phyloP scores from a whole-genome alignment of 2,888 invertebrate genomes.

The Rhagonycha lutea region DNA sequence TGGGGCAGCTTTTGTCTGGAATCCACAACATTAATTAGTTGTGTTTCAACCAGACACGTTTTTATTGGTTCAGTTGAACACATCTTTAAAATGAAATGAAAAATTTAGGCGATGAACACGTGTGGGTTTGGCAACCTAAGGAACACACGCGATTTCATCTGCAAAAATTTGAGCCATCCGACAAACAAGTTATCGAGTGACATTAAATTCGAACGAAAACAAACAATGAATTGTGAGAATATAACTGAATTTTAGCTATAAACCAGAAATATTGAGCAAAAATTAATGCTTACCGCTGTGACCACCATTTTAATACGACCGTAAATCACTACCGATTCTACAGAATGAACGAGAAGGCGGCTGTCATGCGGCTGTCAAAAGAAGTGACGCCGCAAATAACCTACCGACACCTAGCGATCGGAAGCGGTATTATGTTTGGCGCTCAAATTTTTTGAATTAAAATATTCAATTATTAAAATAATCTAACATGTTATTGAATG shows the following conservation, averaged over 20 bases:
- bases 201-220: background rate
- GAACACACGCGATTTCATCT: background rate
- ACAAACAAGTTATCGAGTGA: background rate
- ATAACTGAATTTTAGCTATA: background rate
- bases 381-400: background rate
- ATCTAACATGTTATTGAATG: too few species aligned
- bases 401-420: background rate
- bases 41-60: constrained; percentile 55
- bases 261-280: background rate
- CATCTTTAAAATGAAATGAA: constrained; percentile 13
- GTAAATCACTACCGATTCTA: background rate
- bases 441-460: too few species aligned
- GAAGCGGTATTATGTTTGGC: background rate
- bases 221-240: background rate
- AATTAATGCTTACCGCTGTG: constrained; percentile 1
- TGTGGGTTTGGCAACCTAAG: background rate
- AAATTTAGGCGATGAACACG: background rate
- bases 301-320: constrained; percentile 1
- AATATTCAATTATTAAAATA: too few species aligned
- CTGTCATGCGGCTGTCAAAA: too few species aligned
- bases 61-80: constrained; percentile 8
- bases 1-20: constrained; percentile 57
- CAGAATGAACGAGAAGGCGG: background rate
- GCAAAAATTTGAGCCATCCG: background rate
- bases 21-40: constrained; percentile 57